A percentile compares a stretch with the other conserved stretches of the same genome.
Conservation (phyloP, 2,797 vertebrate species). For the Hypotaenidia philippensis region DNA sequence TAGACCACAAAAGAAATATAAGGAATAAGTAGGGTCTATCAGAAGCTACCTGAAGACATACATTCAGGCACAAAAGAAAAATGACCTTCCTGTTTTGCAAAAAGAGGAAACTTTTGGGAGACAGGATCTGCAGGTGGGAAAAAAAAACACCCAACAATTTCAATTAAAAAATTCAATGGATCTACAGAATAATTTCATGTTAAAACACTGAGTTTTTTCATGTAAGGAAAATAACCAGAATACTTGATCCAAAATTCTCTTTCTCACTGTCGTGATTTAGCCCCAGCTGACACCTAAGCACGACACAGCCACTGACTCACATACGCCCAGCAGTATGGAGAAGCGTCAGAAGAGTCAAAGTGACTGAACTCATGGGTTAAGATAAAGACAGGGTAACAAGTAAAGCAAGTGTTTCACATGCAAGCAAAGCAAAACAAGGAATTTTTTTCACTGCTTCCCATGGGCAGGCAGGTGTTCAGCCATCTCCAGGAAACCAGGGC, state of each 20-base stretch:
- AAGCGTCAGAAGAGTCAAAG: too few relatives aligned
- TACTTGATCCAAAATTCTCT: not conserved
- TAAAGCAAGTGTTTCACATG: too few relatives aligned
- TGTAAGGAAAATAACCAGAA: not conserved
- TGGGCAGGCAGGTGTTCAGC: too few relatives aligned
- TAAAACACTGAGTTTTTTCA: not conserved
- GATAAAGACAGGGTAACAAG: too few relatives aligned
- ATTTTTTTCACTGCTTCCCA: too few relatives aligned
- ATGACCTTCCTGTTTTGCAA: not conserved
- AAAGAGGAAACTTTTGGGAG: not conserved
- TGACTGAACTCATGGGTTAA: too few relatives aligned
- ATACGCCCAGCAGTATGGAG: too few relatives aligned
- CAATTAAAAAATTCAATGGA: not conserved
- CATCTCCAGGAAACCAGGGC: too few relatives aligned
- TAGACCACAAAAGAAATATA: not conserved
- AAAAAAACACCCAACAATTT: not conserved
- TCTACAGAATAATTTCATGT: not conserved
- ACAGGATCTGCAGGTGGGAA: not conserved
- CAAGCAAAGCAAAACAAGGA: too few relatives aligned
- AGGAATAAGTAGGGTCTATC: not conserved
- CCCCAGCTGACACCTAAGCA: too few relatives aligned
- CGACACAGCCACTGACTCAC: too few relatives aligned
- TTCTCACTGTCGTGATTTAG: not conserved
- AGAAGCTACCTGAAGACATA: not conserved
- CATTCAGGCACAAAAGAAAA: not conserved